Percentiles rank a stretch among this genome's conserved stretches.
Conservation (phyloP, 2,888 invertebrate genomes). For the Anarsia innoxiella region DNA sequence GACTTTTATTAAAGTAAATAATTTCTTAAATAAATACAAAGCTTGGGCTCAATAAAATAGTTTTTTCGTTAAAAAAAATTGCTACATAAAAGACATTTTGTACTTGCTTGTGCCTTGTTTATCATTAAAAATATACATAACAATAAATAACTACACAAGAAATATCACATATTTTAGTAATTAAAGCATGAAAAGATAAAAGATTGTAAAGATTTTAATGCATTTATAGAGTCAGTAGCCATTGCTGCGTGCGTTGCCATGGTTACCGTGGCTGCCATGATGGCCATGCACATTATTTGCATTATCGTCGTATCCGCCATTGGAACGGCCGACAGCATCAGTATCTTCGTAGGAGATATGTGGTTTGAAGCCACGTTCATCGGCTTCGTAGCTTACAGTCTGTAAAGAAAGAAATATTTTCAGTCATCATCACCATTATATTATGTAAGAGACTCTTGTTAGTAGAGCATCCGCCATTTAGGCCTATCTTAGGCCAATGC, state of each 20-base stretch:
- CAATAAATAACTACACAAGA: constrained; percentile 19
- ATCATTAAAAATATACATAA: constrained; percentile 11
- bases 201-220: constrained; percentile 6
- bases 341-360: constrained; percentile 79
- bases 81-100: too few species aligned
- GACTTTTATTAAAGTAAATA: too few species aligned
- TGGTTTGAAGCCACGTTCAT: constrained; percentile 79
- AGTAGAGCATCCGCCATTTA: too few species aligned
- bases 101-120: constrained; percentile 22
- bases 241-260: constrained; percentile 23
- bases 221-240: constrained; percentile 19
- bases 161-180: constrained; percentile 10
- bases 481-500: too few species aligned
- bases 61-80: too few species aligned
- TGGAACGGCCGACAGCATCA: constrained; percentile 37
- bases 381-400: constrained; percentile 80
- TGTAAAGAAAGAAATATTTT: constrained; percentile 30
- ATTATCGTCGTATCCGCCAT: constrained; percentile 49
- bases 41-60: too few species aligned
- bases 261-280: constrained; percentile 21
- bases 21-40: too few species aligned
- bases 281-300: constrained; percentile 34
- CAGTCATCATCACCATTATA: too few species aligned
- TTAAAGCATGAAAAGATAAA: constrained; percentile 1
- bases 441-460: too few species aligned